A percentile compares a stretch with the other conserved stretches of the same genome.
Conservation (phyloP, 1,140 invertebrate species). For the Heliconius nattereri region DNA sequence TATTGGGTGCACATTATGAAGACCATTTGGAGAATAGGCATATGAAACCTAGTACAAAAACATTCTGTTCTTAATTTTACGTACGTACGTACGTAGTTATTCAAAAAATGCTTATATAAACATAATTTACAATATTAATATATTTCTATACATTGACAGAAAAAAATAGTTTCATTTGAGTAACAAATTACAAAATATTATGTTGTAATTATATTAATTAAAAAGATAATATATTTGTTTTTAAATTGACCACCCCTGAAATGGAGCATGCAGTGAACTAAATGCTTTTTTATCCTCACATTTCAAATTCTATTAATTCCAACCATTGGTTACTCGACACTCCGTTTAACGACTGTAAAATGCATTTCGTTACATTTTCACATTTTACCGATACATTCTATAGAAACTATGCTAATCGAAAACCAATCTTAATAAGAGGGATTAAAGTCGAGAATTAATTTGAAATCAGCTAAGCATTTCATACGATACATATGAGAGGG, state of each 20-base stretch:
- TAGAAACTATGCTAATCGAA: background rate
- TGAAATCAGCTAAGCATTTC: background rate
- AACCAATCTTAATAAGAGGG: background rate
- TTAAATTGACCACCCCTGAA: background rate
- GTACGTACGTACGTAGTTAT: too few relatives aligned
- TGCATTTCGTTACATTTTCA: conserved; percentile 22
- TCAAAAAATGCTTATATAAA: too few relatives aligned
- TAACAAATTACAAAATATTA: too few relatives aligned
- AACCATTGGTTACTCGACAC: conserved; percentile 21
- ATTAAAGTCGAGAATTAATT: background rate
- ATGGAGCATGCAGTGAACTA: conserved; percentile 23
- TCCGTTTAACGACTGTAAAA: conserved; percentile 26
- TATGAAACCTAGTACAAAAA: too few relatives aligned
- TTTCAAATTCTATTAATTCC: conserved; percentile 35
- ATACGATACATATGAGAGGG: background rate
- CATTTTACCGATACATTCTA: conserved; percentile 17
- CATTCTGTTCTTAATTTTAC: too few relatives aligned
- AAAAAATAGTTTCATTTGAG: too few relatives aligned
- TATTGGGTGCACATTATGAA: too few relatives aligned
- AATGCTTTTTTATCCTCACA: conserved; percentile 30
- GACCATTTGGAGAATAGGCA: too few relatives aligned
- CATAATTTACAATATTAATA: too few relatives aligned
- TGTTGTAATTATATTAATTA: background rate
- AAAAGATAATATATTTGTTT: background rate
- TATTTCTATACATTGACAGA: too few relatives aligned